Evolutionary conservation across 2,797 vertebrate genomes (phyloP).

Genomic region (Sebastes cheni): DNA sequence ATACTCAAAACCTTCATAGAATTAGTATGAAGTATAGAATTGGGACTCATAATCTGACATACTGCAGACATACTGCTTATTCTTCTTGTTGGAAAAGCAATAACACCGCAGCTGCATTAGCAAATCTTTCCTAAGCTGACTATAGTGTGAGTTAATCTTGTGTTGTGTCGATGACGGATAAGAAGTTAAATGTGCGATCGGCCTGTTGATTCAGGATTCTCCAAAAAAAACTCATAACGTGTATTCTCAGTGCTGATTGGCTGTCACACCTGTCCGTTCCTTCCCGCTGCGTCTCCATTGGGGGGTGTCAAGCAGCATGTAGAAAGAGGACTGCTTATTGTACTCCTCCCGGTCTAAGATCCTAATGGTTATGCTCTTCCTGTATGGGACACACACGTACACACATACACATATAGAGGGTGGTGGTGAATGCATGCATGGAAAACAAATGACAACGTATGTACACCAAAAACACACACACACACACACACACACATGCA

Average conservation of each 20-base stretch:
- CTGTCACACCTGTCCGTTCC: slow-evolving; percentile 96
- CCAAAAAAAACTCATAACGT: slow-evolving; percentile 6
- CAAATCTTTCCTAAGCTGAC: not conserved
- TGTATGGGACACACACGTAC: slow-evolving; percentile 88
- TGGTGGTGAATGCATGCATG: slow-evolving; percentile 77
- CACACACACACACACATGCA: slow-evolving; percentile 6
- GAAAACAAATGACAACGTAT: slow-evolving; percentile 55
- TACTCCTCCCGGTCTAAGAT: slow-evolving; percentile 99
- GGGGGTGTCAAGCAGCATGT: slow-evolving; percentile 93
- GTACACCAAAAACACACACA: slow-evolving; percentile 20
- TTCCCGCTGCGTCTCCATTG: slow-evolving; percentile 90
- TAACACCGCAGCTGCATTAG: too few relatives aligned
- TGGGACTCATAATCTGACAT: not conserved
- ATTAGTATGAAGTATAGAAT: too few relatives aligned
- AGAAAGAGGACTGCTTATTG: slow-evolving; percentile 99
- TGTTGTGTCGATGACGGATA: not conserved
- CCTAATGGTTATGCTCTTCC: slow-evolving; percentile 97
- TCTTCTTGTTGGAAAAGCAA: too few relatives aligned
- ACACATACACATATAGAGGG: slow-evolving; percentile 78
- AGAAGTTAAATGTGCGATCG: not conserved
- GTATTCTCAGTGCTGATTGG: slow-evolving; percentile 61
- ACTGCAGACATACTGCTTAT: not conserved
- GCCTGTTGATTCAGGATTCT: slow-evolving; percentile 54
- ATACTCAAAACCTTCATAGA: too few relatives aligned
- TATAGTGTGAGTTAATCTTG: not conserved